Conservation (phyloP, 2,113 vertebrate species). For the Phyllostomus hastatus region DNA sequence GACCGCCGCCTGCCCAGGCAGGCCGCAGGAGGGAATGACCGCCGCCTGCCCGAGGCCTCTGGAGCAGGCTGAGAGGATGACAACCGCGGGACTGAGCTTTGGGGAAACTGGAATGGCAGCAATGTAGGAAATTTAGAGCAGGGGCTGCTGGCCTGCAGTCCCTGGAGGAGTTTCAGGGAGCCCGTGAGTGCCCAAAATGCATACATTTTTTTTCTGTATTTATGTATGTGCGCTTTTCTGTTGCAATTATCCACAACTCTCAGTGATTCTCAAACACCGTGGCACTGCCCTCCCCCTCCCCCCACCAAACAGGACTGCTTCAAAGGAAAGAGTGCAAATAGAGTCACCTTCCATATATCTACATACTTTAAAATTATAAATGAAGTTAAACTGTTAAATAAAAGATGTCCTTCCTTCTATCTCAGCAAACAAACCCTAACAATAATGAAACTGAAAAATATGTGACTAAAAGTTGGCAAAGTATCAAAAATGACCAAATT, state of each 20-base stretch:
- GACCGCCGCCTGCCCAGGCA: too few relatives aligned
- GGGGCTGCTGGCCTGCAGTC: background rate
- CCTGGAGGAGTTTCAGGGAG: background rate
- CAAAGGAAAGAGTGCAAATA: background rate
- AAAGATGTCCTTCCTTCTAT: background rate
- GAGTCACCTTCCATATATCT: background rate
- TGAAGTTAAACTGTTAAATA: background rate
- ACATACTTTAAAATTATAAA: background rate
- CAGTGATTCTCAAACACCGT: background rate
- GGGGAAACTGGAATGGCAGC: background rate
- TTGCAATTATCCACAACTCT: background rate
- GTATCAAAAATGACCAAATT: background rate
- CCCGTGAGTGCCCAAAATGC: background rate
- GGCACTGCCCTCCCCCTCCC: too few relatives aligned
- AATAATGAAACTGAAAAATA: background rate
- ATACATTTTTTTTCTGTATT: background rate
- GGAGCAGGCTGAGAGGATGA: background rate
- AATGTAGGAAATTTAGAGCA: background rate
- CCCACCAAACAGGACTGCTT: background rate
- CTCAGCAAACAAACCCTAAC: background rate
- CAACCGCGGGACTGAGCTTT: background rate
- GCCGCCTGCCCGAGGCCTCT: background rate
- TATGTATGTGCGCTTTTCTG: background rate
- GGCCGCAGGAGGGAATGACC: too few relatives aligned
- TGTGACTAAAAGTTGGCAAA: background rate